Conservation (phyloP, 2,888 invertebrate genomes). For the Pammene aurita region DNA sequence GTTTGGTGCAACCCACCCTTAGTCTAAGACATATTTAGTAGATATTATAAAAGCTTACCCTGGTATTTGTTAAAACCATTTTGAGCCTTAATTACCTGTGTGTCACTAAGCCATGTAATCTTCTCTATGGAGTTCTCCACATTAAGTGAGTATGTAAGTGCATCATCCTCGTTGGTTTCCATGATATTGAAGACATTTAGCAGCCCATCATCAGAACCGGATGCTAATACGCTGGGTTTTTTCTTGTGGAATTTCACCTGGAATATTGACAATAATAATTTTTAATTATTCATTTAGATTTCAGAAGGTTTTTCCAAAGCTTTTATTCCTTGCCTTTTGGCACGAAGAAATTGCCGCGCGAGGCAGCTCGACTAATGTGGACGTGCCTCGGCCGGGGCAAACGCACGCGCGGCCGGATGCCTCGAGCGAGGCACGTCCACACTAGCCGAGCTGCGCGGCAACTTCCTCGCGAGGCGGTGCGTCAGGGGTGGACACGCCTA, state of each 20-base stretch:
- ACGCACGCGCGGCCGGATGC: neutral
- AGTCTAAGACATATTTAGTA: too few species aligned
- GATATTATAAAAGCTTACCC: too few species aligned
- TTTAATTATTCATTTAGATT: too few species aligned
- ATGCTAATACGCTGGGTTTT: constrained; percentile 86
- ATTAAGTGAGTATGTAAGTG: constrained; percentile 89
- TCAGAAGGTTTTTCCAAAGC: too few species aligned
- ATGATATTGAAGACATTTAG: constrained; percentile 92
- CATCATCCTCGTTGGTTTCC: constrained; percentile 90
- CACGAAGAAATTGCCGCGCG: neutral
- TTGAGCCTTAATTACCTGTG: constrained; percentile 29
- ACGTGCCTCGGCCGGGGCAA: neutral
- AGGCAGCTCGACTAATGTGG: neutral
- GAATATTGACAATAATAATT: constrained; percentile 35
- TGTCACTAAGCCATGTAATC: constrained; percentile 81
- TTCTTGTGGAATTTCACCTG: constrained; percentile 88
- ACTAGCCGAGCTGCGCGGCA: neutral
- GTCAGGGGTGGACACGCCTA: too few species aligned
- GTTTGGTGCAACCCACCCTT: too few species aligned
- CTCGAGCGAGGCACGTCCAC: neutral
- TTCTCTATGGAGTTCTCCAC: constrained; percentile 89
- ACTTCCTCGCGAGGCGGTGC: neutral
- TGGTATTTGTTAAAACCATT: too few species aligned
- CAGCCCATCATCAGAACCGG: constrained; percentile 92
- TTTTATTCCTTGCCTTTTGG: too few species aligned